Base-by-base conservation (phyloP, 2,797 vertebrate genomes). In the Heliangelus exortis region DNA sequence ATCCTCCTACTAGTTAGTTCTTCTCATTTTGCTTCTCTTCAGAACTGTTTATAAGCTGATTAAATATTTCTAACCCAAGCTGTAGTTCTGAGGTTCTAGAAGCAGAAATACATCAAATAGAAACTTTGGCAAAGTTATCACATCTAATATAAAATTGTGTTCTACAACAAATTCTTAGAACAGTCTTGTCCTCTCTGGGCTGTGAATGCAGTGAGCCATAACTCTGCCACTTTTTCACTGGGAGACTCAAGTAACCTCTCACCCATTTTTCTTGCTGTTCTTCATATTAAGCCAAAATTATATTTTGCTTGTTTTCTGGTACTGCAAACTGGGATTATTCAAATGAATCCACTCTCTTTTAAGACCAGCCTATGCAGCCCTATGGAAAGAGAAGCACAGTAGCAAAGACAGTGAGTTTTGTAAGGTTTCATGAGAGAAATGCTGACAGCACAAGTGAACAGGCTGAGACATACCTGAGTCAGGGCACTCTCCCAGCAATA, bases 221-320 rank as follows among this genome's bases (percentile, higher is more conserved):
- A 66, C n/a, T 90, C 90, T 88, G 58, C 66, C 53, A 15, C 59
- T 84, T 84, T 34, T 86, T 96, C 93, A 67, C 83, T 79, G 90
- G 79, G 92, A 92, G 36, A 29, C 53, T 90, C 94, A 79, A 0
- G 22, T 95, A 97, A 94, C 45, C 2, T 6, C 39, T 96, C 93
- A 95, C 84, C 94, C 97, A 91, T 94, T 92, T 85, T 63, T 92
- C 73, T 91, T 88, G 69, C 66, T 91, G 84, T 47, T 84, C 55
- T 73, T 89, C 33, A 9, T 67, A 34, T 69, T 69, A 78, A 84
- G 45, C 85, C 77, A 92, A 76, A 95, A 79, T 88, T 93, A 62
- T 59, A 23, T 72, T 76, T 86, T 81, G 36, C 45, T 81, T 92
- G 28, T 81, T 34, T 92, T 53, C 48, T 63, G 28, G 9, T 95